Base-by-base conservation (phyloP, 2,113 vertebrate genomes). In the Leuciscus idus region DNA sequence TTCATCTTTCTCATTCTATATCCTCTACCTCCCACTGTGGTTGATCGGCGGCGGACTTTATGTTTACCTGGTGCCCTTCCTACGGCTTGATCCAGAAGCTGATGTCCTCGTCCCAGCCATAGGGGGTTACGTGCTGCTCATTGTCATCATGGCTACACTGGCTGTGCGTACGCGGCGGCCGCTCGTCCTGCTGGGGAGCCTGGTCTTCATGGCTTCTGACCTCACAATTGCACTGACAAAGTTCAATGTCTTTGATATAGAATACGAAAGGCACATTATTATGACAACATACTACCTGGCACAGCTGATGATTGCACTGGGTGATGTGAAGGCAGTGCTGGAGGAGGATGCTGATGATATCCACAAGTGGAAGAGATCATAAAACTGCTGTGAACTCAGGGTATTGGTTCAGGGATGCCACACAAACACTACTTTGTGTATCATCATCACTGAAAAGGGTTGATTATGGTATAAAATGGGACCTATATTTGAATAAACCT, bases 221-320 rank as follows among this genome's bases (percentile, higher is more conserved):
- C 0, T 91, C 0, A 46, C 92, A 0, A 93, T 98, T 73, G 93
- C 94, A 33, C 73, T 95, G 73, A 90, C 95, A 30, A 64, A 88
- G 19, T 98, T 97, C 43, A 93, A 92, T 13, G 89, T 84, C 9
- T 52, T 87, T 0, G 17, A 94, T 1, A 43, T 89, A 0, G 59
- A 90, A 57, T 50, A 93, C 0, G 88, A 93, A 0, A 87, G 82
- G 4, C 4, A 77, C 4, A 1, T 95, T 39, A 89, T 95, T 87
- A 97, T 97, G 96, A 84, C 78, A 28, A 96, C 96, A 1, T 97
- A 97, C 87, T 98, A 97, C 48, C 61, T 93, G 0, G 96, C 95
- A 0, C 97, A 97, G 93, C 23, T 94, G 21, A 91, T 97, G 9
- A 95, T 98, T 0, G 86, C 95, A 0, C 82, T 95, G 28, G 94